A percentile compares a stretch with the other conserved stretches of the same genome.
Conservation (phyloP, 2,888 invertebrate genomes). For the Aspidiotus rigidus region DNA sequence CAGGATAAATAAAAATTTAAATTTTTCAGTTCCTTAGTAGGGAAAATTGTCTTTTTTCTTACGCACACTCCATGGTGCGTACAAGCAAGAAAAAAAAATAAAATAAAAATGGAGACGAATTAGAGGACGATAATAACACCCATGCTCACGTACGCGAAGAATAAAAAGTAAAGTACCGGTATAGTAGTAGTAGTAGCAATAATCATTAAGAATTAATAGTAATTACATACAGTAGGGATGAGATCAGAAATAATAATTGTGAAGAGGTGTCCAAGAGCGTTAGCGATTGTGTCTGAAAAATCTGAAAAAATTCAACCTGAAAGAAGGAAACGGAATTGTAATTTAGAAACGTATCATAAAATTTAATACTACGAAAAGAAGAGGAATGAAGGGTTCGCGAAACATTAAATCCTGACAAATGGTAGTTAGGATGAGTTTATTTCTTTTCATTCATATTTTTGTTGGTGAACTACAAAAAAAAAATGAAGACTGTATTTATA, state of each 20-base stretch:
- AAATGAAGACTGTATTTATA: too few relatives aligned
- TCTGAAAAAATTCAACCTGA: too few relatives aligned
- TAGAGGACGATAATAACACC: not conserved
- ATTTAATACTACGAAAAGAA: not conserved
- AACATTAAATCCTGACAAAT: too few relatives aligned
- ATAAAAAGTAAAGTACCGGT: not conserved
- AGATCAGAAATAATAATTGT: slow-evolving; percentile 29
- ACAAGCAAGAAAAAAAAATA: not conserved
- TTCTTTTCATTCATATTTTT: too few relatives aligned
- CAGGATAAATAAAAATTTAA: not conserved
- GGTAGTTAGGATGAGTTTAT: too few relatives aligned
- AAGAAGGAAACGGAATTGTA: too few relatives aligned
- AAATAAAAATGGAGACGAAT: not conserved
- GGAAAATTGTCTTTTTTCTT: slow-evolving; percentile 1
- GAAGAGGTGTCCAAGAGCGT: slow-evolving; percentile 14
- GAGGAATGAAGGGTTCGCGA: too few relatives aligned
- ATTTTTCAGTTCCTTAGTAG: not conserved
- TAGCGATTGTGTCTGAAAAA: not conserved
- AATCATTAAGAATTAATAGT: not conserved
- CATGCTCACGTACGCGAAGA: slow-evolving; percentile 3
- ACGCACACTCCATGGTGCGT: not conserved
- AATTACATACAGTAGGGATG: slow-evolving; percentile 19
- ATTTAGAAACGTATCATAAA: not conserved
- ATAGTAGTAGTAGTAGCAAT: not conserved
- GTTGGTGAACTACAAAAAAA: too few relatives aligned